These are phyloP conservation scores for Apteryx mantelli DNA, from an alignment of 2,113 vertebrate genomes.

Conservation along the genomic window DNA sequence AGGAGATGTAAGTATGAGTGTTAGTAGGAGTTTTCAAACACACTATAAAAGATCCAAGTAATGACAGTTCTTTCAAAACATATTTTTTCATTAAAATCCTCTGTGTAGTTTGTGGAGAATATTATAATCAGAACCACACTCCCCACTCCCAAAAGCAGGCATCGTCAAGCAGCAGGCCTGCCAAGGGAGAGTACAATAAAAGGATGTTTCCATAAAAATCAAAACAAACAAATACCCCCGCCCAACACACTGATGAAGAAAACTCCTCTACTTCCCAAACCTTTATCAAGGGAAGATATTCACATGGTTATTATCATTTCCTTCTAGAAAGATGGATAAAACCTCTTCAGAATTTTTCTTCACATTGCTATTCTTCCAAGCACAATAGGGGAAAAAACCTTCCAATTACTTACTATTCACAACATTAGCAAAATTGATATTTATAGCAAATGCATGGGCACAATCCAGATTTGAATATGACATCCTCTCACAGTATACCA, in stretches of 20 bases:
- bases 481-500: conserved; percentile 9
- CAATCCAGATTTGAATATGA: conserved; percentile 34
- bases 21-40: not conserved
- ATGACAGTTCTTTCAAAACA: conserved; percentile 25
- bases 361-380: not conserved
- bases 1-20: not conserved
- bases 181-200: not conserved
- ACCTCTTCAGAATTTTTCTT: not conserved
- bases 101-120: not conserved
- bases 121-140: not conserved
- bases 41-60: not conserved
- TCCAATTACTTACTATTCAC: conserved; percentile 22
- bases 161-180: not conserved
- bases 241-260: not conserved
- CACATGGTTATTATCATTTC: not conserved
- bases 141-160: not conserved
- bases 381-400: not conserved
- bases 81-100: conserved; percentile 22
- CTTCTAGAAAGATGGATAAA: conserved; percentile 1
- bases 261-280: not conserved
- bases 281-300: not conserved
- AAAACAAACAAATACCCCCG: conserved; percentile 3
- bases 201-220: not conserved
- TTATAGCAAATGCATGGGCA: conserved; percentile 24
- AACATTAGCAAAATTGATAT: conserved; percentile 42